Percentiles rank a stretch among this genome's conserved stretches.
These are phyloP conservation scores for Ctenicera cuprea DNA, from an alignment of 2,888 invertebrate species.

Conservation along the genomic window DNA sequence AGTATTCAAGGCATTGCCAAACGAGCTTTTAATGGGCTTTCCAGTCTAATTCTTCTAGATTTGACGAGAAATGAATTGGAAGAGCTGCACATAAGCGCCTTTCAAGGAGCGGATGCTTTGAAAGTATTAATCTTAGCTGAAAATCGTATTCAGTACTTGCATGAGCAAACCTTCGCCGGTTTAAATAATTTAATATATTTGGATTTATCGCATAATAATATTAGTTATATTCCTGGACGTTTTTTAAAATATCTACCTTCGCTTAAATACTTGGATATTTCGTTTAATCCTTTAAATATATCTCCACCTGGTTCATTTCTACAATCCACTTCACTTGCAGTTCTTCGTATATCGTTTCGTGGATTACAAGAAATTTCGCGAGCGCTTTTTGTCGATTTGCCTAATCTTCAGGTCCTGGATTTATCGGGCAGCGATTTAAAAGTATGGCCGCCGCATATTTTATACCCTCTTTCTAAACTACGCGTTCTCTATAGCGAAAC, in stretches of 20 bases:
- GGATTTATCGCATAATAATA: constrained; percentile 18
- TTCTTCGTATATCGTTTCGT: constrained; percentile 5
- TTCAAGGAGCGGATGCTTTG: constrained; percentile 6
- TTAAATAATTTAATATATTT: constrained; percentile 7
- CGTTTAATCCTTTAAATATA: constrained; percentile 2
- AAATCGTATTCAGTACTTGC: constrained; percentile 7
- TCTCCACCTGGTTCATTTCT: neutral
- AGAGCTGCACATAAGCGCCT: constrained; percentile 4
- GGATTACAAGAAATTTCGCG: constrained; percentile 1
- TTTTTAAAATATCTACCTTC: neutral
- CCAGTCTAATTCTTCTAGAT: constrained; percentile 14
- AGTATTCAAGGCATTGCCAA: neutral
- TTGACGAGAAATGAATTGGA: constrained; percentile 23
- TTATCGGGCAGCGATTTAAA: constrained; percentile 20
- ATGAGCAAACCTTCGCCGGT: neutral
- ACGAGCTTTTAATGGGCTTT: constrained; percentile 22
- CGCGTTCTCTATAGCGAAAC: constrained; percentile 14
- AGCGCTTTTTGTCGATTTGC: constrained; percentile 2
- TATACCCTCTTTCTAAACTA: neutral
- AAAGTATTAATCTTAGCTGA: constrained; percentile 12
- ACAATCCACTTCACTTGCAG: constrained; percentile 1
- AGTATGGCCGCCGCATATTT: constrained; percentile 15
- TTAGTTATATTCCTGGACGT: neutral
- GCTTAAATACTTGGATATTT: constrained; percentile 23
- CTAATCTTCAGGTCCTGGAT: constrained; percentile 30